Evolutionary conservation across 2,113 vertebrate species (phyloP).

Genomic region (Clarias magur): DNA sequence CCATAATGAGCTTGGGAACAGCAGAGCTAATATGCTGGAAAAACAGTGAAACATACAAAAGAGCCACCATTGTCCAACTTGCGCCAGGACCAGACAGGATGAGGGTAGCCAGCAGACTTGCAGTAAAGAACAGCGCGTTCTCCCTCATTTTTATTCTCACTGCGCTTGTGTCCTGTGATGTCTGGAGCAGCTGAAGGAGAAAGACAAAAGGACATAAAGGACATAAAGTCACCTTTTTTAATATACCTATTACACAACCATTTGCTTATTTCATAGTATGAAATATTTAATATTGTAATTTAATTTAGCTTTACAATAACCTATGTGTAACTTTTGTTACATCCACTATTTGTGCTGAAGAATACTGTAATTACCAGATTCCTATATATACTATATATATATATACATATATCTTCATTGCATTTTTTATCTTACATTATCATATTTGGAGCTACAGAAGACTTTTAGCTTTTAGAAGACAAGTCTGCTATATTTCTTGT

Average conservation of each 20-base stretch:
- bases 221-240: conserved; percentile 3
- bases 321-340: background rate
- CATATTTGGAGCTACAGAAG: background rate
- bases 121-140: conserved; percentile 88
- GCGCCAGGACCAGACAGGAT: conserved; percentile 88
- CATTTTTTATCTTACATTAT: background rate
- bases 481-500: background rate
- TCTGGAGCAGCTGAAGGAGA: conserved; percentile 80
- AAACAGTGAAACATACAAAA: conserved; percentile 70
- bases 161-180: conserved; percentile 91
- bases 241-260: background rate
- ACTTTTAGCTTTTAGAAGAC: background rate
- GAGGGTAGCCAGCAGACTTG: conserved; percentile 91
- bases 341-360: background rate
- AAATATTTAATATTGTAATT: conserved; percentile 7
- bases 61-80: conserved; percentile 76
- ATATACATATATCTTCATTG: no score
- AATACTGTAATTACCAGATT: background rate
- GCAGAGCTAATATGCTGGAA: background rate
- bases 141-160: conserved; percentile 96
- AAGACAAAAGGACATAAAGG: conserved; percentile 9
- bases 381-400: background rate
- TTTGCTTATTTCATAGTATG: background rate
- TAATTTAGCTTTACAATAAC: no score
- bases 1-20: background rate